A percentile compares a stretch with the other conserved stretches of the same genome.
phyloP scores from a whole-genome alignment of 2,113 vertebrate species.

The Hemicordylus capensis region DNA sequence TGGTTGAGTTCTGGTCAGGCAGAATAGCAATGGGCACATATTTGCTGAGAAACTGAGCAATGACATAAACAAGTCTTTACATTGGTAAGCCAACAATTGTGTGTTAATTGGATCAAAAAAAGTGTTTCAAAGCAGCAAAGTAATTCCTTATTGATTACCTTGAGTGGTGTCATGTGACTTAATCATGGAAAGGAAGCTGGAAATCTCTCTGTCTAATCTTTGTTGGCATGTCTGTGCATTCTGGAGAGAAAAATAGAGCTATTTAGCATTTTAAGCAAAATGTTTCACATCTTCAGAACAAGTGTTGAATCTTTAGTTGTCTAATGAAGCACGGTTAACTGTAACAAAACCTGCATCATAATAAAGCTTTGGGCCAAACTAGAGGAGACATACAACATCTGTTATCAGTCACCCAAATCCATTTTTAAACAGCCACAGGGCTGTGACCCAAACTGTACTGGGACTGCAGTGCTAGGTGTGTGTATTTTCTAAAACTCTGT shows the following conservation, averaged over 20 bases:
- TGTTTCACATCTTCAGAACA: neutral
- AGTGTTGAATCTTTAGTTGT: neutral
- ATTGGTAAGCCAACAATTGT: neutral
- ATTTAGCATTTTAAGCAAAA: conserved; percentile 15
- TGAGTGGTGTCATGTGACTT: conserved; percentile 78
- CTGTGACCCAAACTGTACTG: too few relatives aligned
- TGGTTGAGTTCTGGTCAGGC: neutral
- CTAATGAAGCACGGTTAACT: neutral
- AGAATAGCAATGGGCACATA: neutral
- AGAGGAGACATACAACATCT: neutral
- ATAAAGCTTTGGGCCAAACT: neutral
- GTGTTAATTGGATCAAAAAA: neutral
- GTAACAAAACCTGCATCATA: neutral
- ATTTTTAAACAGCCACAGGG: neutral
- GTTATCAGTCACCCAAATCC: too few relatives aligned
- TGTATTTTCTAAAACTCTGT: too few relatives aligned
- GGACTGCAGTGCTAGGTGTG: too few relatives aligned
- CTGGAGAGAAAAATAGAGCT: conserved; percentile 69
- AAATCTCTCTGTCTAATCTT: conserved; percentile 84
- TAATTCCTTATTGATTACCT: conserved; percentile 73
- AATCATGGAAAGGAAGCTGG: conserved; percentile 82
- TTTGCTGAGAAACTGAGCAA: conserved; percentile 2
- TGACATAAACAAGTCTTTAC: too few relatives aligned
- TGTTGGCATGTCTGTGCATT: conserved; percentile 85
- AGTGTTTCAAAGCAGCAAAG: neutral